Conservation (phyloP, 2,888 invertebrate genomes). For the Mechanitis mazaeus region DNA sequence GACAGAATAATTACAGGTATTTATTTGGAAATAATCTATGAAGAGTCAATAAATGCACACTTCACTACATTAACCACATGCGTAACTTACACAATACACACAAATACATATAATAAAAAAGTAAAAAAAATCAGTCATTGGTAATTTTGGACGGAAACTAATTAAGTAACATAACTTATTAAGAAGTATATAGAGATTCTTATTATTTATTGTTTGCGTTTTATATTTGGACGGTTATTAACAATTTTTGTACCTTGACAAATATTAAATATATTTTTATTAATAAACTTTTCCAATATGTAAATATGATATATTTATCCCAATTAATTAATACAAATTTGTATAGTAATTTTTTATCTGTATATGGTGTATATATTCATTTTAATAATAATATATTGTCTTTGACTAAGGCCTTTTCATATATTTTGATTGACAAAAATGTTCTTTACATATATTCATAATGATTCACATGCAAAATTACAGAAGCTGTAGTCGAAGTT, state of each 20-base stretch:
- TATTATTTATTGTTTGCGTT: constrained; percentile 30
- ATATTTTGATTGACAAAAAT: constrained; percentile 38
- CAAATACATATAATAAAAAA: constrained; percentile 35
- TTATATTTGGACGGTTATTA: constrained; percentile 48
- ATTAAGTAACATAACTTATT: constrained; percentile 62
- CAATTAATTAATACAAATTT: constrained; percentile 7
- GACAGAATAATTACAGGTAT: constrained; percentile 30
- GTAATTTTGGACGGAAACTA: constrained; percentile 74
- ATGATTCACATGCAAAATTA: constrained; percentile 3
- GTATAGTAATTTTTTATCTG: constrained; percentile 14
- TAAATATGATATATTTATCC: background rate
- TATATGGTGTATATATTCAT: constrained; percentile 26
- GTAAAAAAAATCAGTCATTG: constrained; percentile 66
- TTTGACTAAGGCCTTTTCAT: constrained; percentile 43
- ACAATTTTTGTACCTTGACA: constrained; percentile 39
- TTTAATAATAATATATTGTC: constrained; percentile 36
- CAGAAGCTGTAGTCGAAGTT: constrained; percentile 17
- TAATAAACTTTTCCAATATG: background rate
- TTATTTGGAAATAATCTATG: constrained; percentile 69
- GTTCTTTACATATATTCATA: background rate
- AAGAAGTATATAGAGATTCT: constrained; percentile 47
- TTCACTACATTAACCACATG: constrained; percentile 44
- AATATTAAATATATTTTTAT: background rate
- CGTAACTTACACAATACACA: constrained; percentile 46
- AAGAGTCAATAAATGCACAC: constrained; percentile 50